A percentile compares a stretch with the other conserved stretches of the same genome.
These are phyloP conservation scores for Myotis yumanensis DNA, from an alignment of 2,113 vertebrate genomes.

Conservation along the genomic window DNA sequence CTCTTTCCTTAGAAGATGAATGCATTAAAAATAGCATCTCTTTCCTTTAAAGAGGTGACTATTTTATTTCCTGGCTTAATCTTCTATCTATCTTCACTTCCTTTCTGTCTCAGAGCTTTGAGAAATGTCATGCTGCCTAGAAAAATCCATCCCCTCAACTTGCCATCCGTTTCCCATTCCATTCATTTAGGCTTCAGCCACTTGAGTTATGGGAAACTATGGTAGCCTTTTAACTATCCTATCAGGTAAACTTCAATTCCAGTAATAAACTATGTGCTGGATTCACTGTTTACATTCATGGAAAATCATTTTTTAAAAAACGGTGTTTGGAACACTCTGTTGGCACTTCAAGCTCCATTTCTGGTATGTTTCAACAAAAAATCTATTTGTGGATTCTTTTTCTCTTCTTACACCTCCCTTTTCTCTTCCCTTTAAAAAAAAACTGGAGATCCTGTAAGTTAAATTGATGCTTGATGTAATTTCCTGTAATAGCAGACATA, in stretches of 20 bases:
- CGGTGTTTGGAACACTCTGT: conserved; percentile 71
- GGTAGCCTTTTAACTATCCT: conserved; percentile 66
- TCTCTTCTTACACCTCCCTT: conserved; percentile 31
- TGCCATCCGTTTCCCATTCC: conserved; percentile 54
- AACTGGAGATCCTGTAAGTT: conserved; percentile 60
- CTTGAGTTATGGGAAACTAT: conserved; percentile 68
- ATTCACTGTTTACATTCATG: conserved; percentile 72
- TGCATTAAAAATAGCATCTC: conserved; percentile 54
- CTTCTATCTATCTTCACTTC: conserved; percentile 75
- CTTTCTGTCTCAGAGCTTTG: conserved; percentile 68
- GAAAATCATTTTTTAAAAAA: conserved; percentile 71
- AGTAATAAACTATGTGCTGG: conserved; percentile 70
- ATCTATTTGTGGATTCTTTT: conserved; percentile 58
- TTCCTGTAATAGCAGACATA: conserved; percentile 65
- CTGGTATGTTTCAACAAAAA: conserved; percentile 72
- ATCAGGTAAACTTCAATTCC: conserved; percentile 73
- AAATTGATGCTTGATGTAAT: conserved; percentile 64
- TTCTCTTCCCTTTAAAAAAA: conserved; percentile 42
- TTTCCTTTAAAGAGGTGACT: conserved; percentile 56
- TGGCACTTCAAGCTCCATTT: conserved; percentile 72
- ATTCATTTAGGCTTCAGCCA: conserved; percentile 61
- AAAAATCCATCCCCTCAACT: conserved; percentile 48
- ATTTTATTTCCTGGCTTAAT: conserved; percentile 66
- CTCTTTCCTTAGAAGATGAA: conserved; percentile 58
- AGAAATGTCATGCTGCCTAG: conserved; percentile 68